Evolutionary conservation across 2,797 vertebrate species (phyloP).

Genomic region (Monodelphis domestica): DNA sequence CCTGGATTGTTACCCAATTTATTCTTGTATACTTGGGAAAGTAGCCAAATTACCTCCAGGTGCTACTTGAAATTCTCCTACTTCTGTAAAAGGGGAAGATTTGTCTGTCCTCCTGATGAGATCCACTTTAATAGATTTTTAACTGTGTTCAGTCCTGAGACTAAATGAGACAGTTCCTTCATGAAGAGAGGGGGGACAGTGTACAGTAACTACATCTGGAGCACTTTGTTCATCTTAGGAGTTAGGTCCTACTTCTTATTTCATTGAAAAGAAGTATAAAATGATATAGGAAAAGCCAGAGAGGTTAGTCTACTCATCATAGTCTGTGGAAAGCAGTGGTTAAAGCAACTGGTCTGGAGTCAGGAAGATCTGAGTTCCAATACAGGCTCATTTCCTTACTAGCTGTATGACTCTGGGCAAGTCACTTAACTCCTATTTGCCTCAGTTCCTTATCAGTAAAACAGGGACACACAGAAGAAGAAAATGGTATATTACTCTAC

Average conservation of each 20-base stretch:
- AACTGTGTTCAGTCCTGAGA: neutral
- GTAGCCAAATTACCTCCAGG: neutral
- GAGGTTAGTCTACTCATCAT: neutral
- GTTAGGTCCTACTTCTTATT: neutral
- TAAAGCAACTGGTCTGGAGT: neutral
- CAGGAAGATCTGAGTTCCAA: neutral
- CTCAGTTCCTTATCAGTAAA: neutral
- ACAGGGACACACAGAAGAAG: too few species aligned
- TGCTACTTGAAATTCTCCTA: neutral
- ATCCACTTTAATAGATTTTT: neutral
- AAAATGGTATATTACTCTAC: neutral
- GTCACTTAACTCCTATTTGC: neutral
- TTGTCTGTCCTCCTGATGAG: neutral
- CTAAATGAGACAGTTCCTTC: neutral
- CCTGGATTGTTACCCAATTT: conserved; percentile 20
- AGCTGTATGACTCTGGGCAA: neutral
- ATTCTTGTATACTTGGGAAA: conserved; percentile 18
- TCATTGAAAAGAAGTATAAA: neutral
- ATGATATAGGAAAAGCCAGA: neutral
- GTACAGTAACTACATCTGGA: neutral
- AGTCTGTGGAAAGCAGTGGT: neutral
- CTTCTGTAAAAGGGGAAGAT: neutral
- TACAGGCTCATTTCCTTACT: neutral
- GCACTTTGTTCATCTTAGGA: neutral
- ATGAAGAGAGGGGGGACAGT: neutral